Percentiles rank a stretch among this genome's conserved stretches.
Evolutionary conservation across 2,888 invertebrate genomes (phyloP).

Genomic region (Drosophila monieri): DNA sequence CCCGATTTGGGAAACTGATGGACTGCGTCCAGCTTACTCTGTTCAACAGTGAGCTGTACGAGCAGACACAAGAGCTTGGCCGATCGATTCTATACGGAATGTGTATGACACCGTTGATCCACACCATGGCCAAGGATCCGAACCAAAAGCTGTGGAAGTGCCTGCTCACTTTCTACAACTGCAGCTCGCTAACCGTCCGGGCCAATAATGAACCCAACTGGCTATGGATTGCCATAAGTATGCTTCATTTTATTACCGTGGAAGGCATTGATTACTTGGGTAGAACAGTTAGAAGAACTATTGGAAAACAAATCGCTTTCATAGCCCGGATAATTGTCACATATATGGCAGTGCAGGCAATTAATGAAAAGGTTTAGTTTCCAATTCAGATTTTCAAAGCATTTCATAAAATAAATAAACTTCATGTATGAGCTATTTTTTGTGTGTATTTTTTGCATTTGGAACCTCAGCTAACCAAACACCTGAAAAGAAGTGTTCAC

Average conservation of each 20-base stretch:
- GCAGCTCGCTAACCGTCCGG: not conserved
- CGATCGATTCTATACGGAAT: not conserved
- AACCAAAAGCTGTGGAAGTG: not conserved
- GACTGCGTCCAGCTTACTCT: constrained; percentile 1
- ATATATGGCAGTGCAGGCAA: not conserved
- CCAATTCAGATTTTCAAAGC: not conserved
- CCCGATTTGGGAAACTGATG: not conserved
- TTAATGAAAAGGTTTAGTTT: not conserved
- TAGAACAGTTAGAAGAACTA: not conserved
- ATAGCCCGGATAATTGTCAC: not conserved
- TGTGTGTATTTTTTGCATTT: not conserved
- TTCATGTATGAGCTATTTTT: not conserved
- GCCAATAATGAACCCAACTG: not conserved
- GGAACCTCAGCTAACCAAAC: constrained; percentile 13
- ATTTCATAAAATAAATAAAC: not conserved
- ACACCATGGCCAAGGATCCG: not conserved
- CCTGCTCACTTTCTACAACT: not conserved
- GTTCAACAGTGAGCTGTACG: not conserved
- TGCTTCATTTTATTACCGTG: not conserved
- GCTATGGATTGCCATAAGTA: not conserved
- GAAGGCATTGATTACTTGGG: not conserved
- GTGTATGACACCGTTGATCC: not conserved
- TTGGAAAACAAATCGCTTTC: not conserved
- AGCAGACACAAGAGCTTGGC: not conserved
- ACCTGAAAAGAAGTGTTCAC: constrained; percentile 16